These are phyloP conservation scores for Anarhynchus alexandrinus DNA, from an alignment of 2,113 vertebrate genomes.

Conservation along the genomic window DNA sequence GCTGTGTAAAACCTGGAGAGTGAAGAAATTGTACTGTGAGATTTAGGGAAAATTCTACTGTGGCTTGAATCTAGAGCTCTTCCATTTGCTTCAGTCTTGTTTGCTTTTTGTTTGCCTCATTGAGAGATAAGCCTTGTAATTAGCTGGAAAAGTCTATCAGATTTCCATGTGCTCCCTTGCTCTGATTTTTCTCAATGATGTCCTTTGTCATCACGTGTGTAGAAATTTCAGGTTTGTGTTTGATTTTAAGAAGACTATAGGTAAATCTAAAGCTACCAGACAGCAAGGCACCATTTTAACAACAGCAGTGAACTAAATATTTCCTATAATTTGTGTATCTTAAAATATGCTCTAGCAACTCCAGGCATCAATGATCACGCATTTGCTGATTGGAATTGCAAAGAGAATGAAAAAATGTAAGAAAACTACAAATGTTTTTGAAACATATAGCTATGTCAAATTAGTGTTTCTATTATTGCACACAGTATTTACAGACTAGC, in stretches of 20 bases:
- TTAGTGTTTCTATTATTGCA: conserved; percentile 35
- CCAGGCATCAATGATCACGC: background rate
- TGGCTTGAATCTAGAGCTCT: background rate
- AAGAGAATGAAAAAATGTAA: background rate
- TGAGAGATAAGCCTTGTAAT: background rate
- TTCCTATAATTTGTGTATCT: background rate
- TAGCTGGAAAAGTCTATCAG: conserved; percentile 5
- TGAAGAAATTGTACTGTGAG: background rate
- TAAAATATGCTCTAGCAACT: background rate
- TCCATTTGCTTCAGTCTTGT: background rate
- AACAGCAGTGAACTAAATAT: background rate
- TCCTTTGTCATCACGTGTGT: background rate
- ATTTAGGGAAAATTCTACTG: background rate
- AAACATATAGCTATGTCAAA: conserved; percentile 17
- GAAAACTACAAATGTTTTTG: background rate
- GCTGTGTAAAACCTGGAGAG: background rate
- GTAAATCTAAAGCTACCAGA: background rate
- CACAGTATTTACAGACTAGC: conserved; percentile 24
- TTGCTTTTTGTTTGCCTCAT: background rate
- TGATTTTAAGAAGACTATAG: background rate
- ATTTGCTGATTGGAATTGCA: conserved; percentile 7
- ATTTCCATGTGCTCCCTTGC: background rate
- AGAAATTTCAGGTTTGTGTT: background rate
- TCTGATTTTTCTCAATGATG: background rate
- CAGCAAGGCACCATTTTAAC: background rate